Evolutionary conservation across 1,140 invertebrate species (phyloP).

Genomic region (Polyergus mexicanus): DNA sequence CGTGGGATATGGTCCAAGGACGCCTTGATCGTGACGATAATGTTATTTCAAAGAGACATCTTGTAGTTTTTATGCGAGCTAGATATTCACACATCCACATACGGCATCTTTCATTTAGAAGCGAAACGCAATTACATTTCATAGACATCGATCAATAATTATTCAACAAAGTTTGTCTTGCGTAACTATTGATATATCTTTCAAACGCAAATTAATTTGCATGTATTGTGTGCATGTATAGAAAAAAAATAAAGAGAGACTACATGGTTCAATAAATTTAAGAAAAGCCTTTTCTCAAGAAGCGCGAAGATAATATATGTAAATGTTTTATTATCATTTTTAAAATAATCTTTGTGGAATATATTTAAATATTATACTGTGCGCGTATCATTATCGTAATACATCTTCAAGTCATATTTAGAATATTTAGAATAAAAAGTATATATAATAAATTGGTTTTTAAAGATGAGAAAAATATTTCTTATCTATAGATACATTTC

Average conservation of each 20-base stretch:
- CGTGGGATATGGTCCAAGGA: conserved; percentile 47
- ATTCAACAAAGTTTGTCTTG: not conserved
- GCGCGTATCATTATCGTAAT: not conserved
- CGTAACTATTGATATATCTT: conserved; percentile 3
- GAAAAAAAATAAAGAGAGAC: not conserved
- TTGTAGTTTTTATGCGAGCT: not conserved
- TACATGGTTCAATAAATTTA: no score
- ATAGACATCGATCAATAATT: conserved; percentile 18
- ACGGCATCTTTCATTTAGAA: conserved; percentile 21
- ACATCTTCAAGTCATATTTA: not conserved
- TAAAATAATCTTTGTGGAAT: not conserved
- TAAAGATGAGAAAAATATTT: conserved; percentile 7
- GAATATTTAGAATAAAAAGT: not conserved
- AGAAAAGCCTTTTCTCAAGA: not conserved
- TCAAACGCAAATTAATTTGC: conserved; percentile 1
- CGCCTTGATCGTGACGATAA: conserved; percentile 1
- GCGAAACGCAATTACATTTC: conserved; percentile 1
- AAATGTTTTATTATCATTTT: not conserved
- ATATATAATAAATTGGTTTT: not conserved
- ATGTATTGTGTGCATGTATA: not conserved
- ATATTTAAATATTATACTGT: not conserved
- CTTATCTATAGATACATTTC: not conserved
- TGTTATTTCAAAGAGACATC: conserved; percentile 16
- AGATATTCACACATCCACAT: not conserved
- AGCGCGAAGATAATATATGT: not conserved